phyloP scores from a whole-genome alignment of 2,797 vertebrate genomes.

The Myotis daubentonii region DNA sequence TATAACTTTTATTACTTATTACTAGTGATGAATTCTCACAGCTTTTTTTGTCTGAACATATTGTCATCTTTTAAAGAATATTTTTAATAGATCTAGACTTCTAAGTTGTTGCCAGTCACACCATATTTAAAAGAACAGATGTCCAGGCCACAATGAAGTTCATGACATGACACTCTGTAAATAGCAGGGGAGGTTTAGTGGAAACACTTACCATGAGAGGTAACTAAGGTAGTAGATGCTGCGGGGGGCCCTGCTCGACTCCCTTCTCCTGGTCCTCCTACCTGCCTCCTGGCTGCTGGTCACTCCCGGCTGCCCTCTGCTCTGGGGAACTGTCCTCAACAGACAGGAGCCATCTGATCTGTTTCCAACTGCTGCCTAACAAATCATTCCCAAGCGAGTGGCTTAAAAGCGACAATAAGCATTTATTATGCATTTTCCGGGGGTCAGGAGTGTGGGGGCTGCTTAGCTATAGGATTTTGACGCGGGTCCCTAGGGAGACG shows the following conservation, averaged over 20 bases:
- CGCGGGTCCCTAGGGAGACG: not conserved
- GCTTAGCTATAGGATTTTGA: not conserved
- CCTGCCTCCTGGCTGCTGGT: not conserved
- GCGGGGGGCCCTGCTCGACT: rapidly evolving
- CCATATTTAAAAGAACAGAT: not conserved
- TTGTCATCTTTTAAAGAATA: not conserved
- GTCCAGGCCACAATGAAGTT: not conserved
- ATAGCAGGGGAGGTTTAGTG: not conserved
- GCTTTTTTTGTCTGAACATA: not conserved
- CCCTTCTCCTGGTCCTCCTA: not conserved
- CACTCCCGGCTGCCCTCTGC: not conserved
- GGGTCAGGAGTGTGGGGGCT: not conserved
- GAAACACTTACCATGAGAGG: not conserved
- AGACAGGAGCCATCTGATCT: not conserved
- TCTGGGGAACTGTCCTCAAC: not conserved
- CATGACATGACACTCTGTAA: not conserved
- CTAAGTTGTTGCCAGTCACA: not conserved
- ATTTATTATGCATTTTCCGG: not conserved
- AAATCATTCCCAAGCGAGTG: not conserved
- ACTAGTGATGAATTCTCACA: not conserved
- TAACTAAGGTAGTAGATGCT: not conserved
- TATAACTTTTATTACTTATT: not conserved
- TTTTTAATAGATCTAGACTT: not conserved
- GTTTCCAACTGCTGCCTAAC: not conserved
- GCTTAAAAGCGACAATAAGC: not conserved